Percentiles rank a stretch among this genome's conserved stretches.
Evolutionary conservation across 2,113 vertebrate species (phyloP).

Genomic region (Thunnus maccoyii): DNA sequence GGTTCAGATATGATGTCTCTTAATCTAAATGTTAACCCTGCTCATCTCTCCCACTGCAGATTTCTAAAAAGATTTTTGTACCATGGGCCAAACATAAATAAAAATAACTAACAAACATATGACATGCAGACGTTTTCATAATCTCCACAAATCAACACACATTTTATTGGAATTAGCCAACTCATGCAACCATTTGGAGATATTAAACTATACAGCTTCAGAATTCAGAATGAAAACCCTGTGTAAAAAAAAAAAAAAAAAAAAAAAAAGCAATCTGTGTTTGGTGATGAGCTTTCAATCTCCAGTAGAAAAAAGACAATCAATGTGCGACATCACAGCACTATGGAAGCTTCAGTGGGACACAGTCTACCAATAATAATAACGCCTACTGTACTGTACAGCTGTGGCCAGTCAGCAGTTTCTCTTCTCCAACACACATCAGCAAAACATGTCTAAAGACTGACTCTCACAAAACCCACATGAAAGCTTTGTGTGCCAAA

Average conservation of each 20-base stretch:
- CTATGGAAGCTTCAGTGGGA: not conserved
- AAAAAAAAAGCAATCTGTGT: not conserved
- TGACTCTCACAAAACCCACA: not conserved
- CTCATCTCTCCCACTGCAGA: no score
- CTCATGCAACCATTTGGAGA: not conserved
- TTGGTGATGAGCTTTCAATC: no score
- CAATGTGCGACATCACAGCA: no score
- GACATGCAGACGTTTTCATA: no score
- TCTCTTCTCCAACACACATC: conserved; percentile 17
- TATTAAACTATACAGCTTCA: not conserved
- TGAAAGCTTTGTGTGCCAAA: not conserved
- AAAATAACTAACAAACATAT: no score
- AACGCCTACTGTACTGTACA: conserved; percentile 27
- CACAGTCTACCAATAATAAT: not conserved
- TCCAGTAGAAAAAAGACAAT: no score
- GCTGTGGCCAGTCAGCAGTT: conserved; percentile 66
- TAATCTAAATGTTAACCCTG: no score
- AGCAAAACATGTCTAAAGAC: conserved; percentile 10
- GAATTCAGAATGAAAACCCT: not conserved
- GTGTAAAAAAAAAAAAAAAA: not conserved
- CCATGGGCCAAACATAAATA: no score
- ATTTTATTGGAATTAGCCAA: not conserved
- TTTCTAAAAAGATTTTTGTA: no score
- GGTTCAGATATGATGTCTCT: no score
- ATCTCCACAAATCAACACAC: not conserved